Base-by-base conservation (phyloP, 2,888 invertebrate genomes). In the Zelleria hepariella region DNA sequence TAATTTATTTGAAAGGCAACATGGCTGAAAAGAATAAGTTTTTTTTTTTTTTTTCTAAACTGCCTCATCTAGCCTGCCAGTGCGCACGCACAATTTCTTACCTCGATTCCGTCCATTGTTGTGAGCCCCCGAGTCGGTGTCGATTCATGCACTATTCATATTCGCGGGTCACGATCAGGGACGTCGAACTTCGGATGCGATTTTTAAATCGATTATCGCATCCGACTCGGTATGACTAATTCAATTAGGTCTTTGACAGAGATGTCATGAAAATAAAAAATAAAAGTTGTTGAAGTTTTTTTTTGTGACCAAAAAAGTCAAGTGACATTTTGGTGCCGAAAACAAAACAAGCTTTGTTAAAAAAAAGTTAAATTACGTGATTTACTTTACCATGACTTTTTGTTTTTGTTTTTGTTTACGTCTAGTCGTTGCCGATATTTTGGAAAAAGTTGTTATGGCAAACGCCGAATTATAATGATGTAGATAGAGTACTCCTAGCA, bases 121-220 rank as follows among this genome's bases (percentile, higher is more conserved):
- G n/a, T 10, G 18, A 15, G 25, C 47, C 2, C 47, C 2, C 48
- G 57, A 21, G 47, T 25, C 49, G 7, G 54, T 57, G 59, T 20
- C 52, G 21, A 20, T 77, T 78, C 80, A 86, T 86, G 74, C 80
- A 82, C 74, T 81, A 86, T 87, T 75, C 83, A 85, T 84, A 78
- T 54, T 73, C 80, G 72, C 83, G 73, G 86, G 86, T 86, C 87
- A 87, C 82, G 86, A 83, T 84, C 86, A 86, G 76, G 86, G 82
- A 75, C 80, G 71, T 71, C 80, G 82, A 84, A 85, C 86, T 60
- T 26, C 42, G 26, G 53, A 76, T 78, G 78, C 54, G 59, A 59
- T 62, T 62, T 62, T 60, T 51, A n/a, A 20, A 80, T 75, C 77
- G 77, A 78, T 80, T 77, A 77, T 68, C 69, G 68, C 70, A 69